These are phyloP conservation scores for Brachyptera risi DNA, from an alignment of 2,888 invertebrate genomes.

Conservation along the genomic window DNA sequence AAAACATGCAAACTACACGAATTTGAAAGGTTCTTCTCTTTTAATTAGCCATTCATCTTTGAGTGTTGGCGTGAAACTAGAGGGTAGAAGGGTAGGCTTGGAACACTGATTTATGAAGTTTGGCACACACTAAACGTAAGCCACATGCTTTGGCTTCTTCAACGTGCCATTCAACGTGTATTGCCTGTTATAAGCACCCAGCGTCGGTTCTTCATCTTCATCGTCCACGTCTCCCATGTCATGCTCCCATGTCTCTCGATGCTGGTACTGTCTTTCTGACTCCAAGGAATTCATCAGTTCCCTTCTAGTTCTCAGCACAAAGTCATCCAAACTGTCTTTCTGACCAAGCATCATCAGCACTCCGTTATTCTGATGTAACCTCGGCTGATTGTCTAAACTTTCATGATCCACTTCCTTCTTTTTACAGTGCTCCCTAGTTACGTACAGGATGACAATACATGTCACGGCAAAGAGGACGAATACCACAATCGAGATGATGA, in stretches of 20 bases:
- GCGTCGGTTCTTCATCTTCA: constrained; percentile 1
- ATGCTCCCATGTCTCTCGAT: constrained; percentile 22
- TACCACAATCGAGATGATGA: constrained; percentile 42
- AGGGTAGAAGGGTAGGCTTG: too few relatives aligned
- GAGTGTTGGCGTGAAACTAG: not conserved
- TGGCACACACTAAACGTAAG: constrained; percentile 51
- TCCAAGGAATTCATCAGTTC: not conserved
- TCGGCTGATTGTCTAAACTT: not conserved
- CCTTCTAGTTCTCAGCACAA: constrained; percentile 21
- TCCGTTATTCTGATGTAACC: constrained; percentile 24
- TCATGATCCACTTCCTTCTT: constrained; percentile 4
- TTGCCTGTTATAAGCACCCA: not conserved
- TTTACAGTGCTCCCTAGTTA: constrained; percentile 41
- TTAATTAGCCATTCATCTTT: not conserved
- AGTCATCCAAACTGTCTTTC: constrained; percentile 24
- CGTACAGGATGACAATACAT: constrained; percentile 43
- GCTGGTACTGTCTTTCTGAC: constrained; percentile 12
- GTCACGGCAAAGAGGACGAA: constrained; percentile 44
- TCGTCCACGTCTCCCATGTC: constrained; percentile 14
- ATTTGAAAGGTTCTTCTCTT: not conserved
- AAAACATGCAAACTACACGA: not conserved
- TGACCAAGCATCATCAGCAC: constrained; percentile 25
- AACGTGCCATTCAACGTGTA: constrained; percentile 17
- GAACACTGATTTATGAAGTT: not conserved
- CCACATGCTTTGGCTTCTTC: constrained; percentile 56